Conservation (phyloP, 1,140 invertebrate species). For the Tetramorium simillimum region DNA sequence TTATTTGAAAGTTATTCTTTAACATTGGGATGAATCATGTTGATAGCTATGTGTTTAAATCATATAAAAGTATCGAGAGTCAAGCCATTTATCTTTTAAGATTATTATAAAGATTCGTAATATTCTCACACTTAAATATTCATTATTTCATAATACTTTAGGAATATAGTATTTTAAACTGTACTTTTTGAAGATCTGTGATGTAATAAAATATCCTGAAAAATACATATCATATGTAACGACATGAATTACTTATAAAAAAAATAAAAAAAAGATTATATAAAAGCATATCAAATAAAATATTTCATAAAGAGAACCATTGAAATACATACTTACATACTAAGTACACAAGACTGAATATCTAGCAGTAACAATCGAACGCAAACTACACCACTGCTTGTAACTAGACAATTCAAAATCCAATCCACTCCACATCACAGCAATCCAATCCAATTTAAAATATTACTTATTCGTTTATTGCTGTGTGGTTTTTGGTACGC, state of each 20-base stretch:
- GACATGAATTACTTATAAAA: neutral
- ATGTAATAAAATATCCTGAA: neutral
- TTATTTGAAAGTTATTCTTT: slow-evolving; percentile 1
- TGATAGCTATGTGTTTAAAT: neutral
- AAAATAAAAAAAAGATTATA: slow-evolving; percentile 18
- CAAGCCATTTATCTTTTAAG: neutral
- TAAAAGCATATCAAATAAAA: slow-evolving; percentile 44
- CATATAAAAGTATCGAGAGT: neutral
- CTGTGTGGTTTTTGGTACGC: slow-evolving; percentile 84
- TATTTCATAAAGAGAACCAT: slow-evolving; percentile 25
- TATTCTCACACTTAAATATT: neutral
- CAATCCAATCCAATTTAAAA: slow-evolving; percentile 82
- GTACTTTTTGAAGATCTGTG: neutral
- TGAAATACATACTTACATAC: slow-evolving; percentile 49
- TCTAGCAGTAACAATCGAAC: slow-evolving; percentile 48
- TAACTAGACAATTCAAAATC: slow-evolving; percentile 86
- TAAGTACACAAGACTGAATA: slow-evolving; percentile 46
- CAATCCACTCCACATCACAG: slow-evolving; percentile 85
- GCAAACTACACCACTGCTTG: slow-evolving; percentile 81
- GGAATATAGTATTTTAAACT: slow-evolving; percentile 13
- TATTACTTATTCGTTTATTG: slow-evolving; percentile 80
- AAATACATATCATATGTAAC: neutral
- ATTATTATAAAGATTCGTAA: neutral
- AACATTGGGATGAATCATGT: neutral
- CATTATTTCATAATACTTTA: neutral